Evolutionary conservation across 2,113 vertebrate species (phyloP), one percentile per base, ranked within the genome.

Genomic region (Brachyistius frenatus): DNA sequence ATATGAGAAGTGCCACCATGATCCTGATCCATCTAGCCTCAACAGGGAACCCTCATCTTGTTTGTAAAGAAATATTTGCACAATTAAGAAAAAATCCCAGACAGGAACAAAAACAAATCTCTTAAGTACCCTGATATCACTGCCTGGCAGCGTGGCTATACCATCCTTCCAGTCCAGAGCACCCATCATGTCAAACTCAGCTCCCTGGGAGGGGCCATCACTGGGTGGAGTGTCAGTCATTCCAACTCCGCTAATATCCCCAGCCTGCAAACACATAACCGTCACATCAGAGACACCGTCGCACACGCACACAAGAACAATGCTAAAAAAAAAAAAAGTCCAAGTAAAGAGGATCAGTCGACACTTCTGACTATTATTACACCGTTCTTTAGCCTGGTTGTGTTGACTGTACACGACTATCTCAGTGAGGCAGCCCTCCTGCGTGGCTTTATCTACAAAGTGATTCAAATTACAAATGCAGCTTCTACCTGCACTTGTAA

Each of bases 161-260:
- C 97, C 98, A 76, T 99, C 97, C 91, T 98, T 98, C 98, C 98
- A 99, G 88, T 99, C 98, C 93, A 99, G 96, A 81, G 97, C 98
- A 78, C 95, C 95, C 85, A 98, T 98, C 78, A 99, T 96, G 89
- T 99, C 98, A 90, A 99, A 99, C 46, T 98, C 98, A 84, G 96
- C 93, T 78, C 93, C 94, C 84, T 93, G 86, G 32, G 90, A 89
- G 76, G 93, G 90, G 70, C 90, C 93, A 89, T 95, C 93, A 66
- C 87, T 88, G 16, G 84, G 92, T 76, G 94, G 93, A 76, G 94
- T 94, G 81, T 95, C 94, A 57, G 94, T 93, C 95, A 95, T 95
- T 84, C 87, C 91, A 64, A 87, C 88, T 83, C 79, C 72, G 76
- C 76, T 62, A 7, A 79, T 80, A 78, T 79, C 57, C 75, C 72